Percentiles rank a stretch among this genome's conserved stretches.
Evolutionary conservation across 2,797 vertebrate species (phyloP).

Genomic region (Hippopotamyrus pictus): DNA sequence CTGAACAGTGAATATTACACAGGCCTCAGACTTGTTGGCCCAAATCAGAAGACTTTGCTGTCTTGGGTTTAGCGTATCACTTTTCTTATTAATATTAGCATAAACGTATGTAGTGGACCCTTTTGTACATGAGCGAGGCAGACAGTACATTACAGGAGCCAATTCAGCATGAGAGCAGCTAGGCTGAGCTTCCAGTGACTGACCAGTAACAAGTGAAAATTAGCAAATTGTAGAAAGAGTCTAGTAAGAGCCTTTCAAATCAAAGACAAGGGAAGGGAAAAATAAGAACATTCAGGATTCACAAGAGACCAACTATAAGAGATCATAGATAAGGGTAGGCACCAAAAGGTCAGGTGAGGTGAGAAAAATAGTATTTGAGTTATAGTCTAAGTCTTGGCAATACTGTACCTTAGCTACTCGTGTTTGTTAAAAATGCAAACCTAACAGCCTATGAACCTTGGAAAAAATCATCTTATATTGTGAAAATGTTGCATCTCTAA

Average conservation of each 20-base stretch:
- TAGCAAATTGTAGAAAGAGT: neutral
- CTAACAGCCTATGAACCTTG: neutral
- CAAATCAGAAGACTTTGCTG: neutral
- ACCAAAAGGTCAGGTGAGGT: neutral
- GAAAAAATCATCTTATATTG: neutral
- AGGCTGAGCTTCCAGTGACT: neutral
- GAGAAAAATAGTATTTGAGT: neutral
- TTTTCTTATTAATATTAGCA: neutral
- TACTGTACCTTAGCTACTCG: neutral
- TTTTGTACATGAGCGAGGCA: neutral
- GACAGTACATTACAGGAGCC: neutral
- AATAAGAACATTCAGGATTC: neutral
- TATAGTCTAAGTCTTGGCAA: neutral
- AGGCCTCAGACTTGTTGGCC: neutral
- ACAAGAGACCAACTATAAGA: neutral
- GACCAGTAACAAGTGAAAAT: neutral
- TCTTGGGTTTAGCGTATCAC: neutral
- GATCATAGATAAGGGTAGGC: neutral
- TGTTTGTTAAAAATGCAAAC: neutral
- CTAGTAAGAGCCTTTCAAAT: neutral
- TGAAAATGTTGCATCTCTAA: neutral
- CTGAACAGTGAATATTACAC: neutral
- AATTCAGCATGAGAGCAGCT: neutral
- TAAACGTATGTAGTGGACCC: neutral
- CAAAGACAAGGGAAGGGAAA: neutral